phyloP scores from a whole-genome alignment of 2,113 vertebrate genomes.

The Burhinus bistriatus region DNA sequence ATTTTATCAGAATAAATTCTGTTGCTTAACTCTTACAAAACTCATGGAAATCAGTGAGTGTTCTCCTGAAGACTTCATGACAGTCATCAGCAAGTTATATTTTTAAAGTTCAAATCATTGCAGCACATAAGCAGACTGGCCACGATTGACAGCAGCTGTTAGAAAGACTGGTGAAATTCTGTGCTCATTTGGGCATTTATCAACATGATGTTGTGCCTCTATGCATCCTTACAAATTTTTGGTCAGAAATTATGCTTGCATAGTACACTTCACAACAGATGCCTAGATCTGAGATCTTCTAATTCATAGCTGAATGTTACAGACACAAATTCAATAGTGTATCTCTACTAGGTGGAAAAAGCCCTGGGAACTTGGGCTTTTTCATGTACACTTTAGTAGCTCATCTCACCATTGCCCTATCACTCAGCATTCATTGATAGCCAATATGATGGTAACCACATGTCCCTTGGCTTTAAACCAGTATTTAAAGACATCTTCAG shows the following conservation, averaged over 20 bases:
- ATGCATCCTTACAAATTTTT: neutral
- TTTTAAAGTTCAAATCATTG: neutral
- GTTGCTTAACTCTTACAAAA: neutral
- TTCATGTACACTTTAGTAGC: too few relatives aligned
- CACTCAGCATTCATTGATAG: too few relatives aligned
- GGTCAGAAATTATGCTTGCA: neutral
- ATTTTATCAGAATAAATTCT: neutral
- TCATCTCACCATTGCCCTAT: too few relatives aligned
- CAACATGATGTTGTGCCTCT: neutral
- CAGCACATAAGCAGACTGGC: neutral
- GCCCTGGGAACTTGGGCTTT: too few relatives aligned
- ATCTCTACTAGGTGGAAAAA: neutral
- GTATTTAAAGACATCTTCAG: too few relatives aligned
- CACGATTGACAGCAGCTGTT: neutral
- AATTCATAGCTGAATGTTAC: neutral
- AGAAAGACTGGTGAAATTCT: neutral
- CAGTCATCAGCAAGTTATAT: neutral
- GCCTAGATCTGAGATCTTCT: neutral
- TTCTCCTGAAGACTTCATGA: neutral
- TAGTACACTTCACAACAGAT: neutral
- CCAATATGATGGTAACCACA: too few relatives aligned
- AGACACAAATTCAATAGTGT: neutral
- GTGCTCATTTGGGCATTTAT: neutral
- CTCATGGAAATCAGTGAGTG: neutral
- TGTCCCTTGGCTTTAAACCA: too few relatives aligned